Percentiles rank a stretch among this genome's conserved stretches.
phyloP scores from a whole-genome alignment of 2,888 invertebrate species.

The Xestia ashworthii region DNA sequence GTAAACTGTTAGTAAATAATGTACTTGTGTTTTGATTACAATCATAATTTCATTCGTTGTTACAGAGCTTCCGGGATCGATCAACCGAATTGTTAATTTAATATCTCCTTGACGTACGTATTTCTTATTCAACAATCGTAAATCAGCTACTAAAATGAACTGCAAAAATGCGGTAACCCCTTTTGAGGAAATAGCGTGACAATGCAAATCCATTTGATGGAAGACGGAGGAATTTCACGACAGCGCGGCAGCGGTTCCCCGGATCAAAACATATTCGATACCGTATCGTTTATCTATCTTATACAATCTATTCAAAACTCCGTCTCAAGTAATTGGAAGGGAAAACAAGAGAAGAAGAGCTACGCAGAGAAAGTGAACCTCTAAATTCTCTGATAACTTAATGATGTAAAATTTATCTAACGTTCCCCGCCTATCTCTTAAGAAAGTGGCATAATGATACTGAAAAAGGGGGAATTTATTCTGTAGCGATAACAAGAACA shows the following conservation, averaged over 20 bases:
- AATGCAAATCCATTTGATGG: neutral
- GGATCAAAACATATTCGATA: conserved; percentile 6
- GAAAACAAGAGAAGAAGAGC: conserved; percentile 38
- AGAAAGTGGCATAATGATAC: conserved; percentile 73
- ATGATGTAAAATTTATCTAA: conserved; percentile 66
- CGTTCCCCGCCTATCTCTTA: conserved; percentile 63
- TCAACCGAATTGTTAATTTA: neutral
- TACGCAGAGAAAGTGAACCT: conserved; percentile 36
- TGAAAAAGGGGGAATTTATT: conserved; percentile 77
- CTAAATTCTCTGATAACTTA: conserved; percentile 58
- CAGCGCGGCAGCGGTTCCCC: neutral
- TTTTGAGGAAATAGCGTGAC: conserved; percentile 2
- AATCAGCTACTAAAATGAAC: conserved; percentile 8
- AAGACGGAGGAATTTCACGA: neutral
- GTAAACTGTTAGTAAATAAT: neutral
- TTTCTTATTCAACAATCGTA: neutral
- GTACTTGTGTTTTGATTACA: neutral
- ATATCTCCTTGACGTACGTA: neutral
- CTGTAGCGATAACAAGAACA: conserved; percentile 84
- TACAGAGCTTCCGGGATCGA: neutral
- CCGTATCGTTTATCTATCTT: conserved; percentile 13
- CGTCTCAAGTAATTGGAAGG: conserved; percentile 25
- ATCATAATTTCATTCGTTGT: neutral
- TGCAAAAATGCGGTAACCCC: neutral
- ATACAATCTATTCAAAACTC: conserved; percentile 35